Evolutionary conservation across 2,113 vertebrate species (phyloP).

Genomic region (Nothocercus julius): DNA sequence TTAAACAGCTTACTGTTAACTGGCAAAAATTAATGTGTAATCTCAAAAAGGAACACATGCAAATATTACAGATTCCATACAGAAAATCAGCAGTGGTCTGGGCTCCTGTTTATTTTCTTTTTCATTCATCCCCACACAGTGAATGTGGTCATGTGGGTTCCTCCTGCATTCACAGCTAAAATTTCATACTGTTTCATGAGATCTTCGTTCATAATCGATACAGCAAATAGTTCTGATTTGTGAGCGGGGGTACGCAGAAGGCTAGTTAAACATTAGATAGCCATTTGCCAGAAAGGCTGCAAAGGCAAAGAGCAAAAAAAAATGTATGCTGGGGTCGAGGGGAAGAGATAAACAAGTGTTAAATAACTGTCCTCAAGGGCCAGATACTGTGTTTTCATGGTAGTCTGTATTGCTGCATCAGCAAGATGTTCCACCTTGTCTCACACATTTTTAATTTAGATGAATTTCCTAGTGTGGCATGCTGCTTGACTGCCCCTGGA

Average conservation of each 20-base stretch:
- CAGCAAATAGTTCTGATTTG: not conserved
- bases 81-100: not conserved
- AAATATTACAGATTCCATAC: not conserved
- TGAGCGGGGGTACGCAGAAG: not conserved
- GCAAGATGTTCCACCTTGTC: not conserved
- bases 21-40: slow-evolving; percentile 10
- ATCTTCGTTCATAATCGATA: not conserved
- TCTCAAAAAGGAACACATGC: rapidly evolving
- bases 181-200: not conserved
- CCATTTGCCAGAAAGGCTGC: not conserved
- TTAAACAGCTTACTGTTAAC: not conserved
- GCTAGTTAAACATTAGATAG: slow-evolving; percentile 14
- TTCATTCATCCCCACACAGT: not conserved
- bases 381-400: not conserved
- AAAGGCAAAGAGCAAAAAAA: not conserved
- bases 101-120: not conserved
- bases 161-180: not conserved
- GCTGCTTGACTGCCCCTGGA: not conserved
- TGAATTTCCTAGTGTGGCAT: not conserved
- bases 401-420: not conserved
- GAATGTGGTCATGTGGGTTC: not conserved
- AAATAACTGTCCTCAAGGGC: not conserved
- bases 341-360: not conserved
- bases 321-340: not conserved
- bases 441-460: not conserved